Evolutionary conservation across 2,113 vertebrate genomes (phyloP).

Genomic region (Sylvietta virens): DNA sequence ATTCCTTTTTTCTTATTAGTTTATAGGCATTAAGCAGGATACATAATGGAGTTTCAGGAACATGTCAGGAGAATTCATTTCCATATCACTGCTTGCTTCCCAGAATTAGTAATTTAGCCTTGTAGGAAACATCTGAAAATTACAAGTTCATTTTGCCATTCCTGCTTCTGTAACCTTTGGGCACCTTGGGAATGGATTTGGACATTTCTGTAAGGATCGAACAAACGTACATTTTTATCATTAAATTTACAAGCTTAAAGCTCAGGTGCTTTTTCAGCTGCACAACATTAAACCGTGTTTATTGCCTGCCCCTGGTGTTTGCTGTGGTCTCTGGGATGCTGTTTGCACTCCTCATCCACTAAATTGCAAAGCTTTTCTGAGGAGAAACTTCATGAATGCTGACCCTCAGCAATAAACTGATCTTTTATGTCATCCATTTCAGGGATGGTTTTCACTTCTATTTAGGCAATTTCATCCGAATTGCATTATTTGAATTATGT

Average conservation of each 20-base stretch:
- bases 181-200: background rate
- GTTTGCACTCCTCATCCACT: background rate
- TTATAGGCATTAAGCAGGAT: background rate
- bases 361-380: background rate
- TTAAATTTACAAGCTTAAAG: background rate
- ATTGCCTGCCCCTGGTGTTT: background rate
- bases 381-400: background rate
- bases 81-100: background rate
- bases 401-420: background rate
- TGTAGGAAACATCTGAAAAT: background rate
- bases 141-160: background rate
- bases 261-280: background rate
- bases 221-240: background rate
- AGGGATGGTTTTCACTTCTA: background rate
- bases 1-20: constrained; percentile 24
- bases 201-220: background rate
- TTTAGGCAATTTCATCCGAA: background rate
- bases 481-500: background rate
- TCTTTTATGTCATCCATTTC: background rate
- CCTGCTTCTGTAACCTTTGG: background rate
- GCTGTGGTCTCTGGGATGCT: background rate
- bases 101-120: background rate
- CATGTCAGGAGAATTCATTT: background rate
- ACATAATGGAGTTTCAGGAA: background rate
- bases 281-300: background rate